Conservation (phyloP, 1,140 invertebrate species). For the Tigriopus japonicus region DNA sequence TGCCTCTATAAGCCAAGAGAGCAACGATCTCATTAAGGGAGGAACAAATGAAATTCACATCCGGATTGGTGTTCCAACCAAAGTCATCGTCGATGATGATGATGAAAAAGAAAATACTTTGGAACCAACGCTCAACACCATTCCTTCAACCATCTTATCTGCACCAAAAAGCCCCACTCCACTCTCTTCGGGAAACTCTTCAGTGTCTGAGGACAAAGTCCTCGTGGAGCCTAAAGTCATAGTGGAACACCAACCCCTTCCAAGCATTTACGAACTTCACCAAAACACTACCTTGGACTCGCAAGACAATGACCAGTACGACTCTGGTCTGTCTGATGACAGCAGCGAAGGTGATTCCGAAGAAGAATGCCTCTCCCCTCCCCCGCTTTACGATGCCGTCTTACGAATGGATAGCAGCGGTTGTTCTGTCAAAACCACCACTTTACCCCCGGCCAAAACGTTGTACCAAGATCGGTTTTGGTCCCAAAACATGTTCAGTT, state of each 20-base stretch:
- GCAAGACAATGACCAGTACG: not conserved
- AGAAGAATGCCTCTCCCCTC: not conserved
- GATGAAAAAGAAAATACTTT: slow-evolving; percentile 9
- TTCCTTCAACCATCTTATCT: not conserved
- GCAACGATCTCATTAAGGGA: not conserved
- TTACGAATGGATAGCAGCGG: not conserved
- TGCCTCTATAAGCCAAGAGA: not conserved
- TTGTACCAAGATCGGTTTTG: not conserved
- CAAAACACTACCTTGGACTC: not conserved
- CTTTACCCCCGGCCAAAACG: not conserved
- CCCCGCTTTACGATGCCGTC: not conserved
- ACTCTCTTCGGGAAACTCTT: not conserved
- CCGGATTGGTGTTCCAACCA: not conserved
- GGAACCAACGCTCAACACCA: not conserved
- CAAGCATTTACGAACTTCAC: slow-evolving; percentile 9
- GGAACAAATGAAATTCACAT: not conserved
- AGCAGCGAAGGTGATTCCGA: not conserved
- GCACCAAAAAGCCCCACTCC: not conserved
- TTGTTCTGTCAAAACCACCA: not conserved
- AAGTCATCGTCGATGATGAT: not conserved
- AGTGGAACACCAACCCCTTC: slow-evolving; percentile 10
- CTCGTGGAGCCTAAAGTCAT: not conserved
- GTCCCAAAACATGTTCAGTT: not conserved
- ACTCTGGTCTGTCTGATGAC: too few relatives aligned
- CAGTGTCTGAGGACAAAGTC: not conserved